phyloP scores from a whole-genome alignment of 2,797 vertebrate species.

The Poecile montanus region DNA sequence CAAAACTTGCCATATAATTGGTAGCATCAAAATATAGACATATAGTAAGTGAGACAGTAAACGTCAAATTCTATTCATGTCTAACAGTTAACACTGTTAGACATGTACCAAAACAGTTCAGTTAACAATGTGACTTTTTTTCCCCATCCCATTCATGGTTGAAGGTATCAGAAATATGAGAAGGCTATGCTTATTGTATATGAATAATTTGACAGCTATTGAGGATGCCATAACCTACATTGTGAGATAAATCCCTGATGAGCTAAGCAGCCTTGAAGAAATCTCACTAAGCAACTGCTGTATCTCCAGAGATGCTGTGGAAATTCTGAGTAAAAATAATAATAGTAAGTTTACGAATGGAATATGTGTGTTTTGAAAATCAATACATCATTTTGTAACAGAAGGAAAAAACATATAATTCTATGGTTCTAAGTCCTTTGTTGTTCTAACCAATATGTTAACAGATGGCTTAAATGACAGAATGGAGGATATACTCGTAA shows the following conservation, averaged over 20 bases:
- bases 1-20: neutral
- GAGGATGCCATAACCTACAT: conserved; percentile 26
- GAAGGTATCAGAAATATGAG: conserved; percentile 36
- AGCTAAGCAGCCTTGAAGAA: conserved; percentile 49
- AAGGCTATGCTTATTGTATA: conserved; percentile 19
- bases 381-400: neutral
- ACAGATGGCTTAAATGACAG: neutral
- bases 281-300: conserved; percentile 44
- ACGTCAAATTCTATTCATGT: neutral
- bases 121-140: neutral
- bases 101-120: neutral
- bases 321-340: conserved; percentile 37
- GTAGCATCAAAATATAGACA: neutral
- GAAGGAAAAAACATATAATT: neutral
- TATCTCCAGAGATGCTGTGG: conserved; percentile 29
- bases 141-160: neutral
- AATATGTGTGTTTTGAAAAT: neutral
- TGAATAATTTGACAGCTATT: conserved; percentile 34
- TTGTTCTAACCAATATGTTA: neutral
- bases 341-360: neutral
- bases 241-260: conserved; percentile 18
- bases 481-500: neutral
- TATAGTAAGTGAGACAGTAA: neutral
- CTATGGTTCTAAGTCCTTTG: neutral
- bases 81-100: neutral